Base-by-base conservation (phyloP, 2,113 vertebrate genomes). In the Empidonax traillii region DNA sequence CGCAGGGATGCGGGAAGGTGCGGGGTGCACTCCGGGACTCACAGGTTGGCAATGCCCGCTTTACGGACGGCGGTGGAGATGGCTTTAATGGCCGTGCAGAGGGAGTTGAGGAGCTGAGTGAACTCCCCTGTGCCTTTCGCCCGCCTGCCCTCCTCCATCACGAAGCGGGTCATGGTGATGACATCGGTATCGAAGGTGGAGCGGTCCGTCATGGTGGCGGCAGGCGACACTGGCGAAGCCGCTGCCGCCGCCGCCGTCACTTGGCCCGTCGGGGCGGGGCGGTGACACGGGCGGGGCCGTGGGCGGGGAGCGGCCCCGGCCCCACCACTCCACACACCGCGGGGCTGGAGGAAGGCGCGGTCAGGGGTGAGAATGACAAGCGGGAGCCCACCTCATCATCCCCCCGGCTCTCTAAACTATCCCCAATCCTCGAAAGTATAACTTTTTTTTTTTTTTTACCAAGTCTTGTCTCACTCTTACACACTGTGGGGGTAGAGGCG, bases 41-140 rank as follows among this genome's bases (percentile, higher is more conserved):
- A 99, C 99, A 99, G 99, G 96, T 99, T 98, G 71, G 99, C 99
- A 87, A 99, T 99, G 88, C 99, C 99, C 28, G 99, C 99, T 92
- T 99, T 99, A 37, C 99, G 99, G 96, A 99, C 99, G 4, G 99
- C 99, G 2, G 98, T 98, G 67, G 99, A 99, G 95, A 99, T 99
- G 87, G 99, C 99, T 97, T 99, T 99, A 96, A 99, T 92, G 22
- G 99, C 99, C 1, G 99, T 99, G 98, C 99, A 99, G 89, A 99
- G 98, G 17, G 99, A 98, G 96, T 99, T 99, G 76, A 99, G 98
- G 72, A 99, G 98, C 86, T 98, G 99, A n/a, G 99, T 99, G 93
- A 99, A 95, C 96, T 99, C 99, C 14, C 99, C 99, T 0, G 98
- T 99, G 37, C 99, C 98, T 5, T 98, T 97, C 15, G 98, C 99